Percentiles rank a stretch among this genome's conserved stretches.
These are phyloP conservation scores for Rhopilema esculentum DNA, from an alignment of 30 jellyfish, hydroid and myxozoan species.

Conservation along the genomic window DNA sequence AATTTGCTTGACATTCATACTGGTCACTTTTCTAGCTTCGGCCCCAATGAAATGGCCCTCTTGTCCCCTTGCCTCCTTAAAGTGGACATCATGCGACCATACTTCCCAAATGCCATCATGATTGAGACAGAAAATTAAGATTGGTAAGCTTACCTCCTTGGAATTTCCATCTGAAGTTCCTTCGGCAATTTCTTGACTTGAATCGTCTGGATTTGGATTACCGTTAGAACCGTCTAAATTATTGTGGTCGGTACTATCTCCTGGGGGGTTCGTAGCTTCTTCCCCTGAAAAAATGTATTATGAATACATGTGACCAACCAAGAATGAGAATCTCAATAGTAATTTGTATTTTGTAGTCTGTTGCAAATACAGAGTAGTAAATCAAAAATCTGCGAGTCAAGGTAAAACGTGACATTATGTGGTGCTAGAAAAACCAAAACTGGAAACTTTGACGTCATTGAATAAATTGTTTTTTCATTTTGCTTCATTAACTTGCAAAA, in stretches of 20 bases:
- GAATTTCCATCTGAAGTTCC: neutral
- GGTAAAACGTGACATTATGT: too few species aligned
- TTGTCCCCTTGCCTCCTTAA: too few species aligned
- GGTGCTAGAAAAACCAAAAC: too few species aligned
- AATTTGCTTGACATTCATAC: too few species aligned
- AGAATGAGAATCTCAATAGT: neutral
- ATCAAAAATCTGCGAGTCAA: too few species aligned
- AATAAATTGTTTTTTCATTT: too few species aligned
- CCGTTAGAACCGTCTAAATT: neutral
- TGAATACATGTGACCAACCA: neutral
- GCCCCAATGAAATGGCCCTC: too few species aligned
- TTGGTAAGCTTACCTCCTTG: slow-evolving; percentile 16
- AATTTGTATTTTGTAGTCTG: neutral
- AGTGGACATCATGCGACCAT: too few species aligned
- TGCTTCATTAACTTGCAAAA: neutral
- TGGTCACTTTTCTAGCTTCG: too few species aligned
- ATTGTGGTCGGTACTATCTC: neutral
- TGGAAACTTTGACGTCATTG: too few species aligned
- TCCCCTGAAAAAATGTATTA: neutral
- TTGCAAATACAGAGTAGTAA: neutral
- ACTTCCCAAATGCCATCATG: too few species aligned
- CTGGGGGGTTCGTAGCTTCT: neutral
- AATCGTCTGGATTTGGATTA: neutral
- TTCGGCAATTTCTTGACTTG: neutral
- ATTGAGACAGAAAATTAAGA: too few species aligned